These are phyloP conservation scores for Troides helena DNA, from an alignment of 2,888 invertebrate species.

Conservation along the genomic window DNA sequence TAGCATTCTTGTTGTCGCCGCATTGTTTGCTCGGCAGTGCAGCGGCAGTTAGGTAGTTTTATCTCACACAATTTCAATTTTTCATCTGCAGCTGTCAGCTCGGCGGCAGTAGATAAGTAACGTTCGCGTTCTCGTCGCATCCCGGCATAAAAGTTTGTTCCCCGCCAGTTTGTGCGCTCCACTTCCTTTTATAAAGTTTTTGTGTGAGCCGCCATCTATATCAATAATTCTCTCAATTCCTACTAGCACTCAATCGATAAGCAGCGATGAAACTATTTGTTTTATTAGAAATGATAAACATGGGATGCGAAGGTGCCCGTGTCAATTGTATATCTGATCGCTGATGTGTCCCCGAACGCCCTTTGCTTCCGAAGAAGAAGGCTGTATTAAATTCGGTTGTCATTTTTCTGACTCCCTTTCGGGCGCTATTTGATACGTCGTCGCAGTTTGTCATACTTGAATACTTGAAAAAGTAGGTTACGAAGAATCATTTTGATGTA, in stretches of 20 bases:
- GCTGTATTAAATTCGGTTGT: conserved; percentile 29
- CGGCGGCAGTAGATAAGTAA: conserved; percentile 76
- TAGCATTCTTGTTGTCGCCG: conserved; percentile 48
- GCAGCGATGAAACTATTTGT: conserved; percentile 40
- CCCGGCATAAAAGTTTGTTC: conserved; percentile 72
- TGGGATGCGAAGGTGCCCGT: conserved; percentile 23
- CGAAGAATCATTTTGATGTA: conserved; percentile 30
- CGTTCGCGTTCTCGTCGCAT: conserved; percentile 67
- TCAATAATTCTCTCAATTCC: conserved; percentile 69
- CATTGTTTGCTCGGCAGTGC: conserved; percentile 67
- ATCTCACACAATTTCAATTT: conserved; percentile 81
- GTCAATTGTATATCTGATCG: conserved; percentile 30
- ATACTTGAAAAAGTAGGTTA: conserved; percentile 30
- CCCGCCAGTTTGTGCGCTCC: conserved; percentile 74
- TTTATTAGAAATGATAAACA: conserved; percentile 38
- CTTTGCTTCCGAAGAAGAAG: conserved; percentile 20
- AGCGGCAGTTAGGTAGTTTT: conserved; percentile 76
- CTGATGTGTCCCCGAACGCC: conserved; percentile 23
- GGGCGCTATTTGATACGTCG: conserved; percentile 26
- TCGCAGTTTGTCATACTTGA: conserved; percentile 28
- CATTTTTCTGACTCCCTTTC: conserved; percentile 28
- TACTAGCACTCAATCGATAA: conserved; percentile 54
- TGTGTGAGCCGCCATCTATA: conserved; percentile 61
- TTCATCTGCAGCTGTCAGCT: conserved; percentile 80
- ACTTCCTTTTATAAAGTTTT: conserved; percentile 77